phyloP scores from a whole-genome alignment of 2,888 invertebrate genomes.

The Rapana venosa region DNA sequence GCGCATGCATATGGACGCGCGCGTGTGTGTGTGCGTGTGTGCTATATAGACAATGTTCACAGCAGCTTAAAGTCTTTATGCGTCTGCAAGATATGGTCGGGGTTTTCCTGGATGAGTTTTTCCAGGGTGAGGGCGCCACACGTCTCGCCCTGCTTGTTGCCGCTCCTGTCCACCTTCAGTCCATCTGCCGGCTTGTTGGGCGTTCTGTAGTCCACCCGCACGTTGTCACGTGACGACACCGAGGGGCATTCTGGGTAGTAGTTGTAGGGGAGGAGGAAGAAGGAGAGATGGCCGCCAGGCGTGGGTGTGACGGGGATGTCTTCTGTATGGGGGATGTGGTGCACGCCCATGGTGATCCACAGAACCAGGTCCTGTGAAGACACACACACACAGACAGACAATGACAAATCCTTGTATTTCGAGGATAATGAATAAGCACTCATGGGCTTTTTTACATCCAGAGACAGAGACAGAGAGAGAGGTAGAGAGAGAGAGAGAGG shows the following conservation, averaged over 20 bases:
- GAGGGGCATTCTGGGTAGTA: conserved; percentile 63
- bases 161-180: conserved; percentile 35
- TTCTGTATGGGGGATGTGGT: conserved; percentile 64
- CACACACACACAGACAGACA: too few species aligned
- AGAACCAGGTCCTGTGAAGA: conserved; percentile 60
- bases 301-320: conserved; percentile 62
- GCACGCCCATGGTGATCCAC: conserved; percentile 59
- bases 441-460: too few species aligned
- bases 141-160: conserved; percentile 5
- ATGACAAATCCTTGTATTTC: too few species aligned
- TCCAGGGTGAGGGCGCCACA: conserved; percentile 21
- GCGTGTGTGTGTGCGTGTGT: not conserved
- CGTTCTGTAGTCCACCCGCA: conserved; percentile 38
- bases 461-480: too few species aligned
- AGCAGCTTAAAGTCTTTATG: conserved; percentile 12
- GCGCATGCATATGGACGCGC: not conserved
- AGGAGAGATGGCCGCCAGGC: conserved; percentile 53
- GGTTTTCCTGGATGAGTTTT: not conserved
- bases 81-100: conserved; percentile 25
- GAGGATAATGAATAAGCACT: too few species aligned
- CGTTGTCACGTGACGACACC: conserved; percentile 55
- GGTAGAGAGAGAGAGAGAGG: too few species aligned
- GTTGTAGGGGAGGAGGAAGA: conserved; percentile 60
- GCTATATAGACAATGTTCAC: not conserved
- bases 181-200: conserved; percentile 6